Conservation (phyloP, 1,140 invertebrate genomes). For the Drosophila novamexicana region DNA sequence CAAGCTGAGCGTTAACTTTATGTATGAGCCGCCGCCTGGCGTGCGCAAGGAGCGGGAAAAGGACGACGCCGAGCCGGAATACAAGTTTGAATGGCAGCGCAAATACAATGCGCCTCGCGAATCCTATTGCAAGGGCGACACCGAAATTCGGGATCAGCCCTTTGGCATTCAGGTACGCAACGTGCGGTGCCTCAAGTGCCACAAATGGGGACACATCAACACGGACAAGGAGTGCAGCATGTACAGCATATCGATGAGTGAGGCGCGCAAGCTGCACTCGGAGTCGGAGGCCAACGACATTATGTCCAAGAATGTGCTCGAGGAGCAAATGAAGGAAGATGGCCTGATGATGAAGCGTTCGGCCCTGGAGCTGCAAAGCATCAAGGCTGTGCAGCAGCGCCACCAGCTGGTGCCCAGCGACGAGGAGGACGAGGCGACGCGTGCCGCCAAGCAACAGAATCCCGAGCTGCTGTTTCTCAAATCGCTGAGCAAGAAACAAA, state of each 20-base stretch:
- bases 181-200: slow-evolving; percentile 99
- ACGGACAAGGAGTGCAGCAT: slow-evolving; percentile 98
- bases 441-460: slow-evolving; percentile 78
- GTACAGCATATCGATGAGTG: slow-evolving; percentile 93
- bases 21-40: slow-evolving; percentile 99
- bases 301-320: slow-evolving; percentile 89
- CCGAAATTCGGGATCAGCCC: slow-evolving; percentile 98
- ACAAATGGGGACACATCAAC: slow-evolving; percentile 99
- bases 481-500: slow-evolving; percentile 93
- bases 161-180: slow-evolving; percentile 99
- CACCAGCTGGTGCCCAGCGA: slow-evolving; percentile 85
- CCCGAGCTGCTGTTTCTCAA: slow-evolving; percentile 88
- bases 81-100: slow-evolving; percentile 99
- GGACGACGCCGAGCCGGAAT: slow-evolving; percentile 97
- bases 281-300: slow-evolving; percentile 86
- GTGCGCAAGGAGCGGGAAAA: slow-evolving; percentile 95
- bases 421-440: slow-evolving; percentile 86
- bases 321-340: slow-evolving; percentile 96
- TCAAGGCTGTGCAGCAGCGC: slow-evolving; percentile 63
- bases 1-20: slow-evolving; percentile 99
- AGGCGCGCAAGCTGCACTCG: slow-evolving; percentile 86
- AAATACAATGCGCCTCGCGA: slow-evolving; percentile 99
- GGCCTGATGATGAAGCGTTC: slow-evolving; percentile 94
- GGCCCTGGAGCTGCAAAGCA: slow-evolving; percentile 85
- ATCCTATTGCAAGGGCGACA: slow-evolving; percentile 97